A percentile compares a stretch with the other conserved stretches of the same genome.
Evolutionary conservation across 2,113 vertebrate species (phyloP).

Genomic region (Plecotus auritus): DNA sequence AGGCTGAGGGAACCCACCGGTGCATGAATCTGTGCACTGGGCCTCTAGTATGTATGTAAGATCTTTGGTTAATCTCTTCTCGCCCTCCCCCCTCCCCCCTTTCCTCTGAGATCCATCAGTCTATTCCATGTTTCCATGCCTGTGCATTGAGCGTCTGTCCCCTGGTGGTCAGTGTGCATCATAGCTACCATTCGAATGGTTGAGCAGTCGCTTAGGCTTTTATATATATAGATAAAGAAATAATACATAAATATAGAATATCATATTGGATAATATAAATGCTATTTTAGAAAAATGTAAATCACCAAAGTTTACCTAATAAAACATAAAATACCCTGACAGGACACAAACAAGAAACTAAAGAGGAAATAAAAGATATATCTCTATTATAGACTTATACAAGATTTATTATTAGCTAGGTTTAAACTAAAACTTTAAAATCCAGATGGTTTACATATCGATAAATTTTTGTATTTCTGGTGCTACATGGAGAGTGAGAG

Average conservation of each 20-base stretch:
- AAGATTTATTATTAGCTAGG: neutral
- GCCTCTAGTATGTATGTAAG: too few species aligned
- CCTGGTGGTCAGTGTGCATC: too few species aligned
- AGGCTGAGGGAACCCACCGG: too few species aligned
- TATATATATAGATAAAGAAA: neutral
- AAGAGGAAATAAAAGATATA: neutral
- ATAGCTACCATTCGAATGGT: too few species aligned
- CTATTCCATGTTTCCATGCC: too few species aligned
- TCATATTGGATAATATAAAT: neutral
- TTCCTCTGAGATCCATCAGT: too few species aligned
- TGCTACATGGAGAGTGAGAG: neutral
- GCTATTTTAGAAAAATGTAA: neutral
- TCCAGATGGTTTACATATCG: neutral
- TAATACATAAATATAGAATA: neutral
- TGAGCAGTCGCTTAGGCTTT: too few species aligned
- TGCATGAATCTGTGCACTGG: too few species aligned
- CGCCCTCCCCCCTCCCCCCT: too few species aligned
- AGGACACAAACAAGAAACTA: neutral
- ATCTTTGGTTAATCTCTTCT: too few species aligned
- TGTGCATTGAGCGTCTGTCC: too few species aligned
- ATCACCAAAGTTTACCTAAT: neutral
- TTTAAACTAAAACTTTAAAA: slow-evolving; percentile 3
- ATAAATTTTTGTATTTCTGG: neutral
- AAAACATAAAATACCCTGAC: neutral
- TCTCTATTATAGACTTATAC: neutral